Evolutionary conservation across 2,113 vertebrate genomes (phyloP), one percentile per base, ranked within the genome.

Genomic region (Crotalus horridus): DNA sequence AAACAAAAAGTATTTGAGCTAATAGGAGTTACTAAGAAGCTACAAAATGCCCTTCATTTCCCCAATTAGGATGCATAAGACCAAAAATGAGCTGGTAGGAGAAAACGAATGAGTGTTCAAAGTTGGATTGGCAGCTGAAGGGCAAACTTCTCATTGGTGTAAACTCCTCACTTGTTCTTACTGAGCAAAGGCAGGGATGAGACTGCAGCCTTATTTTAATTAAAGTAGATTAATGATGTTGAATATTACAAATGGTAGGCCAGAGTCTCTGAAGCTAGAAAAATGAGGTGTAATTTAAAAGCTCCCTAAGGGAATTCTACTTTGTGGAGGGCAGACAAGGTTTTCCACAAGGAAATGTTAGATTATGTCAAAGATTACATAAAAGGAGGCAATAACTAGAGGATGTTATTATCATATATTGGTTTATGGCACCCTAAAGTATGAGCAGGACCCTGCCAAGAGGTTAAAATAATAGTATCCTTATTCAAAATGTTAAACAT

Each of bases 281-380:
- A 85, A 93, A 85, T 54, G 69, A 93, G 93, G 91, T 89, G 55
- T 91, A 86, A 89, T 85, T 93, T 85, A 93, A 89, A 93, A 59
- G 24, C 33, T 85, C 90, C 46, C 74, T 39, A n/a, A 89, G 48
- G 90, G 87, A 86, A 91, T 91, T 89, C 69, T 46, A 86, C 55
- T 26, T 81, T 89, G 88, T 23, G 55, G 55, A 91, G 88, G 87
- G 87, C 90, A 91, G 46, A 53, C 90, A 91, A 86, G 55, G 55
- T 93, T 89, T 93, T 64, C 56, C 51, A 91, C 4, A 15, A 61
- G 90, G 61, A 89, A 93, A 48, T 58, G 85, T 91, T 89, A 64
- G 90, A 61, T 91, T 91, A 87, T 93, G 90, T 91, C 87, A 89
- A 91, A 69, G 46, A 81, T 88, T 93, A 33, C 53, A 88, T 59